Evolutionary conservation across 2,888 invertebrate species (phyloP).

Genomic region (Cheilosia pagana): DNA sequence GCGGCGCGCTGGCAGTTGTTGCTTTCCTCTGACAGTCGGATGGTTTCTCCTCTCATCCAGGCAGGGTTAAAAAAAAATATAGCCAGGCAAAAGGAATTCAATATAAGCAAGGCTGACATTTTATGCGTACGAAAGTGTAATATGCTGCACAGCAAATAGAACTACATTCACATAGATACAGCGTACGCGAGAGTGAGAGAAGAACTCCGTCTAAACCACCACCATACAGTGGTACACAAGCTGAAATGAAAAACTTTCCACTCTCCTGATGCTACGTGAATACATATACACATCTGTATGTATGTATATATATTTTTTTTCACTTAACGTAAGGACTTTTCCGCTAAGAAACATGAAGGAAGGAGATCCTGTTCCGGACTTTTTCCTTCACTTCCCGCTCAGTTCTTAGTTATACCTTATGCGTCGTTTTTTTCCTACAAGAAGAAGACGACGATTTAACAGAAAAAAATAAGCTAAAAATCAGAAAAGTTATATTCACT

Average conservation of each 20-base stretch:
- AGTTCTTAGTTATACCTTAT: conserved; percentile 64
- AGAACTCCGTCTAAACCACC: conserved; percentile 42
- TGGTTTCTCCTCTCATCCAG: conserved; percentile 39
- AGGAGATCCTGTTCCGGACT: conserved; percentile 54
- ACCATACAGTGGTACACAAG: conserved; percentile 13
- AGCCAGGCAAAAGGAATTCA: conserved; percentile 68
- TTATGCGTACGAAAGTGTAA: conserved; percentile 65
- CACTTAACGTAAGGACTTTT: conserved; percentile 73
- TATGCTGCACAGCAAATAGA: conserved; percentile 61
- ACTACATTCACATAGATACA: conserved; percentile 48
- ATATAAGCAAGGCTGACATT: conserved; percentile 66
- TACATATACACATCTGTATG: conserved; percentile 40
- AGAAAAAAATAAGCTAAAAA: conserved; percentile 69
- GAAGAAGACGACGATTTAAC: conserved; percentile 60
- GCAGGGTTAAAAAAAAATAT: conserved; percentile 59
- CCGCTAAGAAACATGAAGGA: conserved; percentile 49
- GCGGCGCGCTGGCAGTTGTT: conserved; percentile 55
- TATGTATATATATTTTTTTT: conserved; percentile 39
- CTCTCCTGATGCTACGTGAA: conserved; percentile 52
- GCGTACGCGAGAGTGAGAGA: not conserved
- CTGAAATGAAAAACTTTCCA: conserved; percentile 68
- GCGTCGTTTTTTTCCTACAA: conserved; percentile 32
- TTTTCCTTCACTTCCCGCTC: conserved; percentile 32
- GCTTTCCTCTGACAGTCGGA: conserved; percentile 57
- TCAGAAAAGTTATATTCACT: conserved; percentile 74